These are phyloP conservation scores for Gephyroberyx darwinii DNA, from an alignment of 2,797 vertebrate genomes.

Conservation along the genomic window DNA sequence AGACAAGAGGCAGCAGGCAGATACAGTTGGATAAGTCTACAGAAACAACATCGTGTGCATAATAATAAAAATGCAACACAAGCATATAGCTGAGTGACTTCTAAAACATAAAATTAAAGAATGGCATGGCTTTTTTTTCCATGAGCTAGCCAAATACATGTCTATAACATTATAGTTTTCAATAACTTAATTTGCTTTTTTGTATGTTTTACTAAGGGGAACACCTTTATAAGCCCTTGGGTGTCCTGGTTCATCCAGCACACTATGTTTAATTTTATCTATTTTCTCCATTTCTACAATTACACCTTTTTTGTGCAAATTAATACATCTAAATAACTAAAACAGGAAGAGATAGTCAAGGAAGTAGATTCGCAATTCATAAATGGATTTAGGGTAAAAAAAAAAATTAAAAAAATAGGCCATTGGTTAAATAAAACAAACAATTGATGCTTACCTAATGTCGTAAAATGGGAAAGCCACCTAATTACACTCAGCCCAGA, in stretches of 20 bases:
- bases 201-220: too few relatives aligned
- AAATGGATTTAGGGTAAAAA: conserved; percentile 5
- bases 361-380: too few relatives aligned
- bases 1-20: conserved; percentile 28
- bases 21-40: conserved; percentile 43
- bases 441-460: conserved; percentile 27
- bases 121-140: background rate
- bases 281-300: too few relatives aligned
- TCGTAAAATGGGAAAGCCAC: conserved; percentile 25
- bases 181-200: too few relatives aligned
- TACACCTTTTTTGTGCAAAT: too few relatives aligned
- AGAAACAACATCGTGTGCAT: conserved; percentile 34
- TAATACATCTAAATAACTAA: too few relatives aligned
- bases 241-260: too few relatives aligned
- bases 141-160: background rate
- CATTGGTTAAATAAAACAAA: conserved; percentile 8
- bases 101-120: background rate
- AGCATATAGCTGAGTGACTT: background rate
- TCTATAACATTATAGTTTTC: too few relatives aligned
- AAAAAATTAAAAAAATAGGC: too few relatives aligned
- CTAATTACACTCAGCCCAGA: conserved; percentile 58
- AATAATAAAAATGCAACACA: background rate
- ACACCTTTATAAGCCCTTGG: too few relatives aligned
- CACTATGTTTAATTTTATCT: too few relatives aligned
- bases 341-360: too few relatives aligned